These are phyloP conservation scores for Lepeophtheirus salmonis DNA, from an alignment of 1,140 invertebrate species.

Conservation along the genomic window DNA sequence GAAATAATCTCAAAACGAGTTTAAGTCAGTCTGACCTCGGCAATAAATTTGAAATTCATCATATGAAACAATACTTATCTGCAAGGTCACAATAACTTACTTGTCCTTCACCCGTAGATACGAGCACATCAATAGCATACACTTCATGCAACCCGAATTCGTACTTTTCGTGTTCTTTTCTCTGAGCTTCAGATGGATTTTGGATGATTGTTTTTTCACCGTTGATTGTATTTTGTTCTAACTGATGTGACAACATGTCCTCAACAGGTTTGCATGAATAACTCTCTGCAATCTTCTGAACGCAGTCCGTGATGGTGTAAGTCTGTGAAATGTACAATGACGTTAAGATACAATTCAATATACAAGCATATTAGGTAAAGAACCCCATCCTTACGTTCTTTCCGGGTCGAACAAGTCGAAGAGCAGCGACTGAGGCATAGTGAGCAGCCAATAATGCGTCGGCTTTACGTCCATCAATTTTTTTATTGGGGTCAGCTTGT, in stretches of 20 bases:
- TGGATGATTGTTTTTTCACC: conserved; percentile 98
- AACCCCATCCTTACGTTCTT: conserved; percentile 65
- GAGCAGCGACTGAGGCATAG: conserved; percentile 76
- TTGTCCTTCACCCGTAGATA: conserved; percentile 61
- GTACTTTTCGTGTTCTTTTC: conserved; percentile 92
- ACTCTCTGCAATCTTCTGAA: conserved; percentile 75
- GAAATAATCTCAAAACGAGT: too few relatives aligned
- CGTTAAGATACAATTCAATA: background rate
- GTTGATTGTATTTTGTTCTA: conserved; percentile 82
- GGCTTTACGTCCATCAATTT: conserved; percentile 60
- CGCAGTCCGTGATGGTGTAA: conserved; percentile 71
- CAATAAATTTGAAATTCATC: too few relatives aligned
- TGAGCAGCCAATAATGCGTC: conserved; percentile 90
- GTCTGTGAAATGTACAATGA: conserved; percentile 41
- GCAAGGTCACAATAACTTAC: too few relatives aligned
- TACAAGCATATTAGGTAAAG: too few relatives aligned
- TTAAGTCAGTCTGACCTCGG: too few relatives aligned
- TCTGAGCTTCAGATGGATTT: conserved; percentile 90
- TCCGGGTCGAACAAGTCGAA: conserved; percentile 74
- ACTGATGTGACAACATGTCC: conserved; percentile 93
- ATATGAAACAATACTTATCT: too few relatives aligned
- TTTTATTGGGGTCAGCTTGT: conserved; percentile 44
- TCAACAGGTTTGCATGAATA: conserved; percentile 94
- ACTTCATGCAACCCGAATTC: conserved; percentile 92
- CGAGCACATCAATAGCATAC: conserved; percentile 91